Conservation (phyloP, 2,797 vertebrate genomes). For the Aulostomus chinensis region DNA sequence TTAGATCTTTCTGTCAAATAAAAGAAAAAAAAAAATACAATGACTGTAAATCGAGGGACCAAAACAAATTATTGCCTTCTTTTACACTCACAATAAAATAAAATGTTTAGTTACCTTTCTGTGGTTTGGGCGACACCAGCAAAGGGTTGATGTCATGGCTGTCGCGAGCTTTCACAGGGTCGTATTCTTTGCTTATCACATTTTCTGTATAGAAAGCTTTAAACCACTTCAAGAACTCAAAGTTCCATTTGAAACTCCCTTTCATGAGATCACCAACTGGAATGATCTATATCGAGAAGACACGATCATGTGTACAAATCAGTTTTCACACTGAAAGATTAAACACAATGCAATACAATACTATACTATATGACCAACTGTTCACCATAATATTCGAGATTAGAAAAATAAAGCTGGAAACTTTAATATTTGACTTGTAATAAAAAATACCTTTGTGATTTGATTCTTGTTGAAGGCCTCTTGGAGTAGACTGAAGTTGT, state of each 20-base stretch:
- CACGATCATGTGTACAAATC: background rate
- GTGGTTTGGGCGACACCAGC: background rate
- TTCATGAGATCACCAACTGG: constrained; percentile 69
- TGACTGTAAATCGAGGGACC: no score
- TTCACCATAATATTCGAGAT: no score
- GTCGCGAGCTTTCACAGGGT: constrained; percentile 61
- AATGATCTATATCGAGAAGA: constrained; percentile 62
- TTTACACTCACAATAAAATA: background rate
- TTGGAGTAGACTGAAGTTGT: constrained; percentile 77
- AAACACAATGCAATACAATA: background rate
- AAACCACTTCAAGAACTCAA: constrained; percentile 78
- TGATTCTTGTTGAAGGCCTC: constrained; percentile 60
- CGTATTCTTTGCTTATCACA: constrained; percentile 38
- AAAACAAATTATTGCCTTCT: background rate
- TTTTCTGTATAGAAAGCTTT: constrained; percentile 69
- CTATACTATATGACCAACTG: no score
- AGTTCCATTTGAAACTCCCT: constrained; percentile 64
- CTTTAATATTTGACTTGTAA: no score
- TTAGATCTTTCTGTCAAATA: constrained; percentile 25
- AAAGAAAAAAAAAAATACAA: constrained; percentile 4
- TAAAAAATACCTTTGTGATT: constrained; percentile 63
- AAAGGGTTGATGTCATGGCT: constrained; percentile 45
- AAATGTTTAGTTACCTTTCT: constrained; percentile 14
- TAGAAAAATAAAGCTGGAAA: no score
- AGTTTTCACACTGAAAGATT: background rate